Base-by-base conservation (phyloP, 64 coral and sea anemone species). In the Pocillopora verrucosa region DNA sequence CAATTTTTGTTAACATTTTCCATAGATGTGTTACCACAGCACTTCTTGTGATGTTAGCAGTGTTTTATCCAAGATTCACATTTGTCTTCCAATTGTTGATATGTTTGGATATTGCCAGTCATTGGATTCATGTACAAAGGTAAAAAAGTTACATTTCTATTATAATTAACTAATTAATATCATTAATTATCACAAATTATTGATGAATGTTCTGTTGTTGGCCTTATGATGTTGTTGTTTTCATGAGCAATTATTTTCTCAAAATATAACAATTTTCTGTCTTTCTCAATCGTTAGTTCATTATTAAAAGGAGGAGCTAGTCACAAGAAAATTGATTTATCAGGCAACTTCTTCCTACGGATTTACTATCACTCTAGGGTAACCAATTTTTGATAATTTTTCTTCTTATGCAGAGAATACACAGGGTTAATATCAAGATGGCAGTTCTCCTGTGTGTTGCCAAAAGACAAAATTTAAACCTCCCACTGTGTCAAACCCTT, bases 121-220 rank as follows among this genome's bases (percentile, higher is more conserved):
- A 93, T 34, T 93, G 91, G 91, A 93, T 93, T 25, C 91, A 93
- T 89, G 91, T 93, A 7, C 91, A 93, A 89, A 88, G 86, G 91
- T 93, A 78, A 70, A 56, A 30, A 75, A 13, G 72, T 16, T 61
- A 60, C 26, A 2, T 51, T 35, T 25, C 19, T 16, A 35, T 26
- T 76, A 16, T 36, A 36, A 17, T 77, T 13, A 19, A 36, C 16
- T 34, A 16, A 36, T 19, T 56, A 36, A 57, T 2, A 4, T 41
- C 26, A 30, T 70, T 24, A 24, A 70, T 20, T 70, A 20, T 19
- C 1, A 4, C 2, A 20, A 1, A 20, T 20, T 22, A 70, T 15
- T 62, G 41, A 45, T 45, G 41, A 45, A 45, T 45, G 41, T 17
- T 17, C 6, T 60, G 59, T 19, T 6, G 25, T 11, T 70, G 22